These are phyloP conservation scores for Vireo altiloquus DNA, from an alignment of 2,113 vertebrate species.

Conservation along the genomic window DNA sequence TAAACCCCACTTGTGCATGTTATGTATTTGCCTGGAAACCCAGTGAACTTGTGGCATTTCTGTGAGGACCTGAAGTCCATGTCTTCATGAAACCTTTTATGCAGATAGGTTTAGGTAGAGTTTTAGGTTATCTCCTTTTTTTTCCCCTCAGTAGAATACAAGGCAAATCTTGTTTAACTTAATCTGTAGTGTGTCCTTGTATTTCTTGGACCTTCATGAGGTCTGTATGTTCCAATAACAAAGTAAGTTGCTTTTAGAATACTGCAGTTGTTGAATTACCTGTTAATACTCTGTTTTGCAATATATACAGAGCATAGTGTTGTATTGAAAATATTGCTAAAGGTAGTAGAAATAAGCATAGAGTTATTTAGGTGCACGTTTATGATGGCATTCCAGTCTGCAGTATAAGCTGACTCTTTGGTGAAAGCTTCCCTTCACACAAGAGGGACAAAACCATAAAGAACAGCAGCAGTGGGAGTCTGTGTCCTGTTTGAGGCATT, in stretches of 20 bases:
- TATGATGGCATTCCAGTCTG: not conserved
- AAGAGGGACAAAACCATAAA: not conserved
- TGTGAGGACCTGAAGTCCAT: not conserved
- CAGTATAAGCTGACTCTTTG: not conserved
- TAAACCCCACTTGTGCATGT: fast-evolving
- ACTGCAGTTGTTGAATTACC: not conserved
- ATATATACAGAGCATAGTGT: not conserved
- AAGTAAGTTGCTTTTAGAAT: not conserved
- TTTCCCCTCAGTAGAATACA: not conserved
- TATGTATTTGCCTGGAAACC: not conserved
- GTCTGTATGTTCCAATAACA: not conserved
- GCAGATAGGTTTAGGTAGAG: not conserved
- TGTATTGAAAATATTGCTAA: not conserved
- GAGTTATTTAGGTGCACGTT: not conserved
- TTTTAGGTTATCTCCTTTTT: not conserved
- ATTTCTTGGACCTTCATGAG: not conserved
- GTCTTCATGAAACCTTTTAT: not conserved
- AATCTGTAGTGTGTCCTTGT: fast-evolving
- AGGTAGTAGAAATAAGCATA: not conserved
- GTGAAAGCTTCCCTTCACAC: not conserved
- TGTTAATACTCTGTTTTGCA: not conserved
- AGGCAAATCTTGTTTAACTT: not conserved
- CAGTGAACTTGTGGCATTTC: not conserved
- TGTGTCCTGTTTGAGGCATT: not conserved
- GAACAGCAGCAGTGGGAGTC: not conserved